phyloP scores from a whole-genome alignment of 2,888 invertebrate species.

The Caenorhabditis sp. region DNA sequence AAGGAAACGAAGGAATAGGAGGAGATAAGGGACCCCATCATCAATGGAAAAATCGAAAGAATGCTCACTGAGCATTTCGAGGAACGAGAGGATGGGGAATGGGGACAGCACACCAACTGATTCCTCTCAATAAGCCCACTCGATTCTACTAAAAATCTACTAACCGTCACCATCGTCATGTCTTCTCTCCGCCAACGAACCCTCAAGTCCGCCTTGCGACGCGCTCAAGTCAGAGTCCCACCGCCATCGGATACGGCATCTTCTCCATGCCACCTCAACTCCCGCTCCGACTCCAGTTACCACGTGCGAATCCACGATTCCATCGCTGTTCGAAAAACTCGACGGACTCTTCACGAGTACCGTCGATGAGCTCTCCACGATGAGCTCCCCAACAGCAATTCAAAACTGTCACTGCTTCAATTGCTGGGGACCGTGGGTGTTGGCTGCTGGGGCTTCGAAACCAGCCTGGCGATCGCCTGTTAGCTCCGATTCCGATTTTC shows the following conservation, averaged over 20 bases:
- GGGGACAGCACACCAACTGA: too few species aligned
- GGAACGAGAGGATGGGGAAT: too few species aligned
- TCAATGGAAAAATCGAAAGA: too few species aligned
- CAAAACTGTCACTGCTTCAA: conserved; percentile 19
- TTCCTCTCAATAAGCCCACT: neutral
- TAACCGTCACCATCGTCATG: too few species aligned
- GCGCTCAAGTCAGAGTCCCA: neutral
- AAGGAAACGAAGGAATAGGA: too few species aligned
- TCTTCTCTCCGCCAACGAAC: neutral
- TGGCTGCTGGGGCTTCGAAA: neutral
- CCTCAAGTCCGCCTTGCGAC: neutral
- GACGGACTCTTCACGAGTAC: conserved; percentile 6
- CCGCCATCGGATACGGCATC: neutral
- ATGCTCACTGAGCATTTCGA: too few species aligned
- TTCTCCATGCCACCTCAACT: neutral
- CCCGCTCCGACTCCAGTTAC: neutral
- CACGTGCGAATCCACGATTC: neutral
- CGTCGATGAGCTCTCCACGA: neutral
- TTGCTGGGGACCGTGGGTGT: conserved; percentile 10
- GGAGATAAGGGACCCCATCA: too few species aligned
- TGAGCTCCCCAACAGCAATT: neutral
- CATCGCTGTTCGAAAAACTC: conserved; percentile 17
- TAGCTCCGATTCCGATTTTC: too few species aligned
- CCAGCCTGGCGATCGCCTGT: neutral
- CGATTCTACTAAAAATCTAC: too few species aligned